Evolutionary conservation across 2,113 vertebrate species (phyloP), one percentile per base, ranked within the genome.

Genomic region (Gorilla gorilla): DNA sequence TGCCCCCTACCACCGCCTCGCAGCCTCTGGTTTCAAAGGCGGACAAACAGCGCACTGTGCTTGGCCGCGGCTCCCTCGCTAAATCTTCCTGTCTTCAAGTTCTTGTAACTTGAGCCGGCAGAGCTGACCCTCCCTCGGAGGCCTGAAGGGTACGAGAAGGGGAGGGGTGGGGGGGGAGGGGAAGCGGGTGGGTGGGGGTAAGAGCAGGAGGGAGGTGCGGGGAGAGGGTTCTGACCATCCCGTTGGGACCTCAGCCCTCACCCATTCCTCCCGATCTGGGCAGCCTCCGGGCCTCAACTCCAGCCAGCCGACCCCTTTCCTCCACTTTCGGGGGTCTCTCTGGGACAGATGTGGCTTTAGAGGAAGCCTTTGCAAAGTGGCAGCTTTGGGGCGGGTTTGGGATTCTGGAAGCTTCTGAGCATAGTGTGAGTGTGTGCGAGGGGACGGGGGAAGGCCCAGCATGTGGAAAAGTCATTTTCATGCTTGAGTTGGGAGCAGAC

Each of bases 61-160:
- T 95, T 98, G 91, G 97, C 98, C 96, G 98, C 98, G 97, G 98
- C 98, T 98, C 98, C 96, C 98, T 97, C 97, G 96, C 97, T 99
- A 99, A 99, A 99, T 99, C 99, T 99, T 98, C 98, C 98, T 99
- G 99, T 99, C 99, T 98, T 98, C 99, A 68, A 83, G 97, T 98
- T 93, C 96, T 22, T 98, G 99, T 98, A 99, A 99, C 91, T 88
- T 97, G 99, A 99, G 98, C 98, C 91, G 3, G 78, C 98, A 78
- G 97, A 96, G 96, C 98, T 98, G 98, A 98, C 99, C 98, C 98
- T 98, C 93, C 97, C 93, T 80, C 79, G 17, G 93, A 85, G 45
- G 96, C 98, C 97, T 22, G 55, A 45, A 68, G 9, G 98, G 90
- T 97, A 22, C 97, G 30, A 68, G 89, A 55, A 48, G 57, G 12